Percentiles rank a stretch among this genome's conserved stretches.
Evolutionary conservation across 1,140 invertebrate genomes (phyloP).

Genomic region (Nylanderia fulva): DNA sequence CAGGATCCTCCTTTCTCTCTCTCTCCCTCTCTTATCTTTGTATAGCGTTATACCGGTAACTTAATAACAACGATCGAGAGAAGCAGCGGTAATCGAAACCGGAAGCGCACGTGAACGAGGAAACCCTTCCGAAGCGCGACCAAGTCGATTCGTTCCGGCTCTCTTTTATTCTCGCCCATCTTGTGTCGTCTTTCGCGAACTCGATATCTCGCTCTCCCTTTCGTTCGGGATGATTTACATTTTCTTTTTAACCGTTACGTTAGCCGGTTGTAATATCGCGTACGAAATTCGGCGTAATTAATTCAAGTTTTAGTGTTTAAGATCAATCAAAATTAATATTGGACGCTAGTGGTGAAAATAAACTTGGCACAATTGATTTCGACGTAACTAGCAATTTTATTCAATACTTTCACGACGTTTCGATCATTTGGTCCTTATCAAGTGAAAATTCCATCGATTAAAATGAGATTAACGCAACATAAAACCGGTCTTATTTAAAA

Average conservation of each 20-base stretch:
- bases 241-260: slow-evolving; percentile 31
- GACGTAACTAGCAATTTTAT: too few species aligned
- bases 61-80: slow-evolving; percentile 72
- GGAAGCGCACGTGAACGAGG: slow-evolving; percentile 56
- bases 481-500: too few species aligned
- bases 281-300: too few species aligned
- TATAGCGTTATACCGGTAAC: slow-evolving; percentile 69
- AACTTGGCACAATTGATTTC: too few species aligned
- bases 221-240: background rate
- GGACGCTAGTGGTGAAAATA: too few species aligned
- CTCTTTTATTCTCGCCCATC: slow-evolving; percentile 14
- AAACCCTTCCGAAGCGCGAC: slow-evolving; percentile 46
- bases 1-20: background rate
- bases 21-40: background rate
- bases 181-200: slow-evolving; percentile 29
- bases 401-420: too few species aligned
- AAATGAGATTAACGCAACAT: too few species aligned
- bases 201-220: background rate
- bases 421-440: too few species aligned
- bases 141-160: slow-evolving; percentile 46
- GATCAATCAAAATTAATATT: too few species aligned
- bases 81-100: slow-evolving; percentile 65
- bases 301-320: too few species aligned
- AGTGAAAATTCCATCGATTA: too few species aligned
- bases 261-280: background rate